Evolutionary conservation across 2,888 invertebrate genomes (phyloP), one percentile per base, ranked within the genome.

Genomic region (Trachelus troglodyta): DNA sequence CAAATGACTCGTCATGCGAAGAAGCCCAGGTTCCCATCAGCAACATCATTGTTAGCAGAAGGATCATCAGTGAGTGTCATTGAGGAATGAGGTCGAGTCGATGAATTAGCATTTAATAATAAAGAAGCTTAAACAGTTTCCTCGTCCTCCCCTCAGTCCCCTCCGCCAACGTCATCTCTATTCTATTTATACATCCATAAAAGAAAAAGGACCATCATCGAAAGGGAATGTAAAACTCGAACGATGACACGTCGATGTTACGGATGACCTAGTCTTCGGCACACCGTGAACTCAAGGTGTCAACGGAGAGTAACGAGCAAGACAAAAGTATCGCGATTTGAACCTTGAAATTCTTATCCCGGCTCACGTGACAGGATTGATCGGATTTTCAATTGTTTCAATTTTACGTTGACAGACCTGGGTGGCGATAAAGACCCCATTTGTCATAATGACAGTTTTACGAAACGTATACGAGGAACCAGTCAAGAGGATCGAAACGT

Each of bases 31-130:
- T 80, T 81, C 82, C 69, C 79, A 71, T 34, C 71, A 34, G 34
- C 71, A 71, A 1, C 31, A 15, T 71, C 71, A 71, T 71, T 71
- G 71, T 71, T 34, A 71, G 31, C 71, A 34, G 71, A 34, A 71
- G 12, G 12, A 71, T 31, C 71, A 34, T 71, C 71, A 9, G 71
- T 15, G 80, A 77, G 77, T 79, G 85, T 83, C 86, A 82, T 84
- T 83, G 85, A 83, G 82, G 81, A 86, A 85, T 79, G 85, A 79
- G 86, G 84, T 76, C 82, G 77, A 71, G 78, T 34, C 76, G 75
- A 76, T 73, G 81, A 75, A 82, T 83, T 79, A 79, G 77, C 81
- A 75, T 81, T 83, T 84, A 80, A 84, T 85, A 84, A 83, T 80
- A 82, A 84, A 71, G 56, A 56, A 56, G 56, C 23, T 56, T 56